A percentile compares a stretch with the other conserved stretches of the same genome.
Conservation (phyloP, 2,888 invertebrate species). For the Chironomus tentans region DNA sequence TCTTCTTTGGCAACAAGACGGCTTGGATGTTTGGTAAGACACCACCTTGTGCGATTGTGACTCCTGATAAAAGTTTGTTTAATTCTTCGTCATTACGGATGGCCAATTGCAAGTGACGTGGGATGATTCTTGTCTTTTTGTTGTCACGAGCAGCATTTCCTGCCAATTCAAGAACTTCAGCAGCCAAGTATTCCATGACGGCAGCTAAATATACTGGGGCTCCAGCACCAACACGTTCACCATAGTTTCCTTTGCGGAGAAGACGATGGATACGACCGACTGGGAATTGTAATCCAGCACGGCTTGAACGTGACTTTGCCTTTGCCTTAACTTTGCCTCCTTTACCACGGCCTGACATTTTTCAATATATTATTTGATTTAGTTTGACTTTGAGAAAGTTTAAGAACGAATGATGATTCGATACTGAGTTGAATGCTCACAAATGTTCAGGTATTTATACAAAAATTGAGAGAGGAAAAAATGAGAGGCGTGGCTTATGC, state of each 20-base stretch:
- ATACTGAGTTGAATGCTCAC: not conserved
- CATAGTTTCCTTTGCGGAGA: constrained; percentile 2
- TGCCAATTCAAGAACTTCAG: constrained; percentile 56
- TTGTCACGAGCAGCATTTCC: constrained; percentile 54
- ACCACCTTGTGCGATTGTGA: not conserved
- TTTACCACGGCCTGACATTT: constrained; percentile 43
- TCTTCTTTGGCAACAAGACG: constrained; percentile 4
- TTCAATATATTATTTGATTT: constrained; percentile 26
- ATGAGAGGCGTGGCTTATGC: constrained; percentile 8
- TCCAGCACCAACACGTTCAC: constrained; percentile 31
- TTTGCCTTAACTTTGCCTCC: constrained; percentile 30
- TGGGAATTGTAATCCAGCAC: constrained; percentile 7
- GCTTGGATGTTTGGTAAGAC: not conserved
- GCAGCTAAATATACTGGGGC: constrained; percentile 48
- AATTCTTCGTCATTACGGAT: not conserved
- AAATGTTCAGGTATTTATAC: not conserved
- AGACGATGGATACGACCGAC: not conserved
- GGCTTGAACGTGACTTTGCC: constrained; percentile 1
- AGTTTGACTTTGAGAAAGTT: not conserved
- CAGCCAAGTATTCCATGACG: constrained; percentile 57
- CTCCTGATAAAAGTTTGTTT: not conserved
- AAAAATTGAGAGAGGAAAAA: not conserved
- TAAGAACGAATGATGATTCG: not conserved
- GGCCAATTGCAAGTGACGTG: constrained; percentile 11
- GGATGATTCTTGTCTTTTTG: constrained; percentile 47